Base-by-base conservation (phyloP, 2,888 invertebrate genomes). In the Meiosimyza platycephala region DNA sequence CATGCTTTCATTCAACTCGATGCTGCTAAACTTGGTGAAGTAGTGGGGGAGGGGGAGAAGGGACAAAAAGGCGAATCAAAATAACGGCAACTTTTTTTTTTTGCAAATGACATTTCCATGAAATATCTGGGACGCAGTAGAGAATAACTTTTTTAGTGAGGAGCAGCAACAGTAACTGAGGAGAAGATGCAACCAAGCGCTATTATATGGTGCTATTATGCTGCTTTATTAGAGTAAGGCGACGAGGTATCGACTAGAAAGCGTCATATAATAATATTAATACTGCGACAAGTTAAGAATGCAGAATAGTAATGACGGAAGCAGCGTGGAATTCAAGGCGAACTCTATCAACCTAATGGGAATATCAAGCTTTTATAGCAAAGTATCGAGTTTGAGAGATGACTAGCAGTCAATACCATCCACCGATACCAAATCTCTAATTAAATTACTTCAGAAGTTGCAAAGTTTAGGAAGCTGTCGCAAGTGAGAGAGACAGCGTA, bases 21-120 rank as follows among this genome's bases (percentile, higher is more conserved):
- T 22, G 64, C 18, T 50, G 50, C 9, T 6, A 40, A 40, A 40
- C 47, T 59, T 47, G 11, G 16, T 63, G 18, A 50, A 12, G 22
- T 12, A 18, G 16, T 72, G 75, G 72, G 75, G 66, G 74, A 65
- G 68, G 71, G 40, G 40, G 66, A n/a, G 22, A 22, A 22, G 22
- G 55, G 33, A 28, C 63, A 52, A 66, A 57, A 67, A 72, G 63
- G 70, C 67, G 33, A 16, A 40, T n/a, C 54, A 18, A 18, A 40
- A 18, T 75, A 76, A 76, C 78, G 75, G 76, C 76, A 77, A 77
- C 74, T 75, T 76, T 74, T 74, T 74, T 74, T 75, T 75, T 77
- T 73, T 78, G 78, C 74, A 72, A 71, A 77, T 78, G 78, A 76
- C 78, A 78, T 77, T 77, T 77, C 72, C 76, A 77, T 77, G 75